These are phyloP conservation scores for Scyliorhinus canicula DNA, from an alignment of 2,797 vertebrate species.

Conservation along the genomic window DNA sequence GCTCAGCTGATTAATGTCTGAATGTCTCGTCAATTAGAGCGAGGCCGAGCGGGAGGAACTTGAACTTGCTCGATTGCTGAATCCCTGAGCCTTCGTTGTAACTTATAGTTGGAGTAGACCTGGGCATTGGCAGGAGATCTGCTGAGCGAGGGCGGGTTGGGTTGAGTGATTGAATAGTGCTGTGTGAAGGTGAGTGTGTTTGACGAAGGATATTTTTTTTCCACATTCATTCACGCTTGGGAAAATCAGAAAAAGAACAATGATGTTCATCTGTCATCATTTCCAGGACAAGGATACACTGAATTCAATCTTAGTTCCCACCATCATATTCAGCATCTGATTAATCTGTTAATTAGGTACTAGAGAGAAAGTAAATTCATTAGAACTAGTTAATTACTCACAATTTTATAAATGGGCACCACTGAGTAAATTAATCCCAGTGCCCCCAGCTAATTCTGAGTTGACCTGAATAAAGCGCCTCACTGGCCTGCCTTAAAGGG, in stretches of 20 bases:
- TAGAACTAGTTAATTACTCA: neutral
- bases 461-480: neutral
- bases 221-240: neutral
- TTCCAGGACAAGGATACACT: neutral
- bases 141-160: neutral
- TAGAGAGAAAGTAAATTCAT: constrained; percentile 2
- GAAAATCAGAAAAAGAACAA: neutral
- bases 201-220: neutral
- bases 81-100: neutral
- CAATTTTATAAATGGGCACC: neutral
- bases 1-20: neutral
- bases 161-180: neutral
- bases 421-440: neutral
- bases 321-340: neutral
- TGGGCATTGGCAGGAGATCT: neutral
- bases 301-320: neutral
- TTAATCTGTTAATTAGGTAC: constrained; percentile 8
- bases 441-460: neutral
- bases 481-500: neutral
- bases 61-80: neutral
- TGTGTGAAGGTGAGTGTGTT: neutral
- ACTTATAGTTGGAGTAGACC: neutral
- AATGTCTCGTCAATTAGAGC: neutral
- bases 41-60: neutral
- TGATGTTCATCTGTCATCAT: neutral